Conservation (phyloP, 2,888 invertebrate species). For the Thymelicus acteon region DNA sequence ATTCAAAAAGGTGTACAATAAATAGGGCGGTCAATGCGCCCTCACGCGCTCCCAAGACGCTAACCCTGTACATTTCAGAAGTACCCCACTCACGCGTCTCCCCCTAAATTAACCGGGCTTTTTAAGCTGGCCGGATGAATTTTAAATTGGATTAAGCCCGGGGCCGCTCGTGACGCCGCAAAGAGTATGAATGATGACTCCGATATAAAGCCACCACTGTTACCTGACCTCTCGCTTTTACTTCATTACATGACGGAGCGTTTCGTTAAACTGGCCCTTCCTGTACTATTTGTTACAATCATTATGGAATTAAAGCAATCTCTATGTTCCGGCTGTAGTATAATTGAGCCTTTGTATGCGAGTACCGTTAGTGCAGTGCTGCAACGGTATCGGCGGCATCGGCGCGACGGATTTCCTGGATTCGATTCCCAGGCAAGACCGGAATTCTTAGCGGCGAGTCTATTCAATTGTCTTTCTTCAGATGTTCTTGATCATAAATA, state of each 20-base stretch:
- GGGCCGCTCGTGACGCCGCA: constrained; percentile 78
- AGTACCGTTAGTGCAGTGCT: constrained; percentile 65
- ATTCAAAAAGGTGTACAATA: constrained; percentile 65
- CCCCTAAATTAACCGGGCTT: constrained; percentile 65
- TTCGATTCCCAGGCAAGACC: constrained; percentile 67
- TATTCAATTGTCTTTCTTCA: constrained; percentile 37
- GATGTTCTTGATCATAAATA: constrained; percentile 34
- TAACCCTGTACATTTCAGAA: constrained; percentile 62
- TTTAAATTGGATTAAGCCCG: constrained; percentile 79
- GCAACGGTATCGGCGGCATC: constrained; percentile 59
- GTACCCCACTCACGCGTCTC: constrained; percentile 49
- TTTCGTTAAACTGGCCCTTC: constrained; percentile 43
- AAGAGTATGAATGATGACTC: constrained; percentile 81
- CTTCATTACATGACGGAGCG: constrained; percentile 40
- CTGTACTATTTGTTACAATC: constrained; percentile 59
- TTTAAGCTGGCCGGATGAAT: constrained; percentile 72
- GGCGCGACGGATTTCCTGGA: constrained; percentile 72
- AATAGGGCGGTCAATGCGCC: constrained; percentile 74
- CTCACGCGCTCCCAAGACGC: constrained; percentile 68
- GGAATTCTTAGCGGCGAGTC: constrained; percentile 53
- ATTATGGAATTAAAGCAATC: constrained; percentile 76
- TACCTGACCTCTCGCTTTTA: constrained; percentile 46
- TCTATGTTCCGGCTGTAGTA: constrained; percentile 73
- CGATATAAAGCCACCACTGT: constrained; percentile 49
- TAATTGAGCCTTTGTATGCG: constrained; percentile 56